Percentiles rank a stretch among this genome's conserved stretches.
phyloP scores from a whole-genome alignment of 2,797 vertebrate genomes.

The Chaenodraco wilsoni region DNA sequence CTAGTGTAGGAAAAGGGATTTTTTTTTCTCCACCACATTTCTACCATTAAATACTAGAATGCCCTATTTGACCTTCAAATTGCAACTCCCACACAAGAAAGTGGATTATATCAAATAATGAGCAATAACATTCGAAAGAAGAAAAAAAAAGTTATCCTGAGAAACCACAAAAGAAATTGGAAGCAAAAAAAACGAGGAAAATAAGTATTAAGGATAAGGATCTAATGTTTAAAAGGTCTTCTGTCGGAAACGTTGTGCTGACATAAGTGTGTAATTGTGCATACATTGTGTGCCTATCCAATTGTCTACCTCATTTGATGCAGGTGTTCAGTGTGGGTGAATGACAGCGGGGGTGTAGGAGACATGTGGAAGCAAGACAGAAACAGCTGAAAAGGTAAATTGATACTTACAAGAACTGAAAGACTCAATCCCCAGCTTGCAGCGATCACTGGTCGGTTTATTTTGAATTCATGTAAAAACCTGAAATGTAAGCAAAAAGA shows the following conservation, averaged over 20 bases:
- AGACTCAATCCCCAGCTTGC: conserved; percentile 93
- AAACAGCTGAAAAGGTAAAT: conserved; percentile 71
- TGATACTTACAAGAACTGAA: conserved; percentile 96
- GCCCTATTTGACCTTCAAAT: conserved; percentile 22
- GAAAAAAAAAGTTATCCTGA: not conserved
- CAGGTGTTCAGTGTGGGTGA: conserved; percentile 80
- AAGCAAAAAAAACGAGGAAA: conserved; percentile 21
- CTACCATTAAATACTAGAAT: conserved; percentile 1
- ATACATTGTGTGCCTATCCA: conserved; percentile 73
- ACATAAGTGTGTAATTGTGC: conserved; percentile 72
- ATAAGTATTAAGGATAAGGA: conserved; percentile 10
- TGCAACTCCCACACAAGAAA: conserved; percentile 5
- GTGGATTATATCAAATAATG: not conserved
- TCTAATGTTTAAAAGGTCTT: conserved; percentile 22
- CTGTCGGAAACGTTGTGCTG: conserved; percentile 43
- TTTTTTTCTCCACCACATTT: not conserved
- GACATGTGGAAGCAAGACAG: conserved; percentile 56
- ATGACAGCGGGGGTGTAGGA: conserved; percentile 69
- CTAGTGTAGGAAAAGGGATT: too few relatives aligned
- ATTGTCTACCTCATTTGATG: conserved; percentile 81
- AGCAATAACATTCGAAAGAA: not conserved
- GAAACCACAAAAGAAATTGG: not conserved
- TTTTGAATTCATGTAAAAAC: conserved; percentile 98
- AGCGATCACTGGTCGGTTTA: conserved; percentile 93
- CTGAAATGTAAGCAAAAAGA: conserved; percentile 81